These are phyloP conservation scores for Canis aureus DNA, from an alignment of 2,113 vertebrate genomes.

Conservation along the genomic window DNA sequence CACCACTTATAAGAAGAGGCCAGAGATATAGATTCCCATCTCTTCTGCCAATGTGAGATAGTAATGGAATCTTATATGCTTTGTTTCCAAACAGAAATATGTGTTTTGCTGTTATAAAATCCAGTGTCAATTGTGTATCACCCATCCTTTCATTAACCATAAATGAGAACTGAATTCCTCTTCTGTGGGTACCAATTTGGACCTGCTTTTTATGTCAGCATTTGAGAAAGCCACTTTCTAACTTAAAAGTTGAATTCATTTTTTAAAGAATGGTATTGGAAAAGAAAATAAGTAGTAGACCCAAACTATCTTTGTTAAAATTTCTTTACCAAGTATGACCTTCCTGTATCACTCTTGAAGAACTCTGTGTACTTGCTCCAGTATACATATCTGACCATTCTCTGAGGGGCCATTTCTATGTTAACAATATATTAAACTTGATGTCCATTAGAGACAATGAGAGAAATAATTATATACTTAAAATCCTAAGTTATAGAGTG, in stretches of 20 bases:
- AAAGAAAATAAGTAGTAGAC: constrained; percentile 25
- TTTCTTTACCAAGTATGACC: constrained; percentile 11
- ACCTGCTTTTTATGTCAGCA: neutral
- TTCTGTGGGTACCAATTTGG: neutral
- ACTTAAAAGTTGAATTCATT: neutral
- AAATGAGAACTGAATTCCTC: neutral
- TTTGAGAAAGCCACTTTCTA: constrained; percentile 51
- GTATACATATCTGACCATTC: neutral
- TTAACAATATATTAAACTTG: neutral
- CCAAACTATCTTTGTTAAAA: neutral
- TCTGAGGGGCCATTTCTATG: neutral
- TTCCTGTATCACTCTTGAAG: neutral
- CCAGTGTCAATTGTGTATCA: neutral
- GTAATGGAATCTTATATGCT: neutral
- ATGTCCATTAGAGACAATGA: neutral
- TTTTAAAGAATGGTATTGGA: neutral
- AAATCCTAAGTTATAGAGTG: constrained; percentile 35
- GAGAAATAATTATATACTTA: neutral
- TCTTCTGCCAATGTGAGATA: constrained; percentile 13
- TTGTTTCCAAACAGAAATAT: constrained; percentile 47
- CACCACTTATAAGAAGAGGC: neutral
- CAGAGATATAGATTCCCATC: neutral
- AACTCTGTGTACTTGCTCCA: constrained; percentile 39
- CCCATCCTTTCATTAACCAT: neutral
- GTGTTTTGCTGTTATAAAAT: neutral